Evolutionary conservation across 2,888 invertebrate genomes (phyloP).

Genomic region (Himalopsyche anomala): DNA sequence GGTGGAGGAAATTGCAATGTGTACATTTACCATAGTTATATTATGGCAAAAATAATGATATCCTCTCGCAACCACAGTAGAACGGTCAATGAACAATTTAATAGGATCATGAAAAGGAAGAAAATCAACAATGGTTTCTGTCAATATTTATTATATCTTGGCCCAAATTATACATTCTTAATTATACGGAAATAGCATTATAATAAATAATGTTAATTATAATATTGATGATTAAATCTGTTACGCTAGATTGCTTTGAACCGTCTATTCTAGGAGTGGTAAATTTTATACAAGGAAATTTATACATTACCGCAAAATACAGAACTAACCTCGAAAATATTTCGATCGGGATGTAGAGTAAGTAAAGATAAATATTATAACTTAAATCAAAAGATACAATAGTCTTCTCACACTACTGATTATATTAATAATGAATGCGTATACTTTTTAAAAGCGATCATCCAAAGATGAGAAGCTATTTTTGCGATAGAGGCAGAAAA

Average conservation of each 20-base stretch:
- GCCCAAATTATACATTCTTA: constrained; percentile 43
- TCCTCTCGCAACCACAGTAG: too few species aligned
- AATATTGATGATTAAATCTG: constrained; percentile 23
- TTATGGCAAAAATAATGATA: too few species aligned
- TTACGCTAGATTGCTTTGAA: constrained; percentile 32
- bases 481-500: too few species aligned
- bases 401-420: too few species aligned
- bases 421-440: too few species aligned
- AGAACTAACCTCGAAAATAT: neutral
- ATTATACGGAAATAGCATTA: constrained; percentile 24
- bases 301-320: neutral
- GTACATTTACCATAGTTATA: too few species aligned
- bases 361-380: too few species aligned
- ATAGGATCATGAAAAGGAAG: neutral
- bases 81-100: too few species aligned
- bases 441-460: too few species aligned
- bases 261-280: constrained; percentile 12
- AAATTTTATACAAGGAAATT: neutral
- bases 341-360: neutral
- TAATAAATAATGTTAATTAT: constrained; percentile 28
- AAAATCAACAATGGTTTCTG: constrained; percentile 5
- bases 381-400: too few species aligned
- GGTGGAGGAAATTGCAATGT: too few species aligned
- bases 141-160: constrained; percentile 42
- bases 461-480: too few species aligned